A percentile compares a stretch with the other conserved stretches of the same genome.
Evolutionary conservation across 1,140 invertebrate species (phyloP).

Genomic region (Drosophila fuyamai): DNA sequence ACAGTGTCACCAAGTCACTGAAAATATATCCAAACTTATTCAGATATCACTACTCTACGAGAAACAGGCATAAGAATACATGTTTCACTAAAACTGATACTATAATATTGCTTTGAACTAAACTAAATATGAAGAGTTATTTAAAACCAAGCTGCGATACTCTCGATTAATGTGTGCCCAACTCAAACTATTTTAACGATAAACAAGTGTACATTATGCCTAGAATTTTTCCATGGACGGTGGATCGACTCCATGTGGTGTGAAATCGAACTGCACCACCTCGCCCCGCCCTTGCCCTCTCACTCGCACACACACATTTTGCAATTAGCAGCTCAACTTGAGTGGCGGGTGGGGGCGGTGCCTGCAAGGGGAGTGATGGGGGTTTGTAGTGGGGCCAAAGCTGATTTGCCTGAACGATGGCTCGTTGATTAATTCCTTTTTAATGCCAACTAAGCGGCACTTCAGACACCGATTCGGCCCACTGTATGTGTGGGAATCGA

Average conservation of each 20-base stretch:
- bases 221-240: not conserved
- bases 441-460: constrained; percentile 70
- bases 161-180: not conserved
- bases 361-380: constrained; percentile 17
- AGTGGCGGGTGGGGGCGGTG: constrained; percentile 48
- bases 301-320: constrained; percentile 54
- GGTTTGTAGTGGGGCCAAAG: constrained; percentile 33
- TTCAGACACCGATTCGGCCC: constrained; percentile 20
- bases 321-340: constrained; percentile 81
- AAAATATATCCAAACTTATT: too few relatives aligned
- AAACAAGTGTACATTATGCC: not conserved
- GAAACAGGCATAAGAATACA: too few relatives aligned
- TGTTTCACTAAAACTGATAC: too few relatives aligned
- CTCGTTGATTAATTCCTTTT: constrained; percentile 75
- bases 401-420: constrained; percentile 48
- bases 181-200: not conserved
- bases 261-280: constrained; percentile 10
- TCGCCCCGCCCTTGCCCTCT: constrained; percentile 9
- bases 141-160: too few relatives aligned
- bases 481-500: constrained; percentile 1
- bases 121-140: too few relatives aligned
- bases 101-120: too few relatives aligned
- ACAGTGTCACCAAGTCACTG: constrained; percentile 14
- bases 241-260: not conserved
- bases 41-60: too few relatives aligned